Percentiles rank a stretch among this genome's conserved stretches.
phyloP scores from a whole-genome alignment of 2,888 invertebrate species.

The Dioctria rufipes region DNA sequence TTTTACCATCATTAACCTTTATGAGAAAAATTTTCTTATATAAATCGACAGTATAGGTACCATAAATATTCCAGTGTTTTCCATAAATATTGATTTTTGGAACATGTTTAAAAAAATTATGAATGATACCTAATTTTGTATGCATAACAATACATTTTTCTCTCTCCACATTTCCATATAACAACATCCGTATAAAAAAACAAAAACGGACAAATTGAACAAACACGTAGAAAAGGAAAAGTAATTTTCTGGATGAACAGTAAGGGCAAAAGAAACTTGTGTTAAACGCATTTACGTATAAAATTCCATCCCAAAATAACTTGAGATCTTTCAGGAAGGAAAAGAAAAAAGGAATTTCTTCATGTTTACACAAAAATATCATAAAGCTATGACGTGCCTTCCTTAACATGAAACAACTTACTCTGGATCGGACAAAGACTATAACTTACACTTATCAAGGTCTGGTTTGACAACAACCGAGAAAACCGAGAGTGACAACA shows the following conservation, averaged over 20 bases:
- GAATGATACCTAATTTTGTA: no score
- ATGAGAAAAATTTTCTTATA: no score
- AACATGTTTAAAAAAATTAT: no score
- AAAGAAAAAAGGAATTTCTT: not conserved
- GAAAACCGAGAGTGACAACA: slow-evolving; percentile 44
- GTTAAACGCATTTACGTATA: slow-evolving; percentile 1
- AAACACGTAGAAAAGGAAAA: not conserved
- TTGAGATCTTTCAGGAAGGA: not conserved
- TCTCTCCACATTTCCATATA: no score
- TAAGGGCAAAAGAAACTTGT: not conserved
- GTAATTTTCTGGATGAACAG: not conserved
- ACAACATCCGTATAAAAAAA: no score
- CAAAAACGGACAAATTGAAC: no score
- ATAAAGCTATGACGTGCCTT: slow-evolving; percentile 31
- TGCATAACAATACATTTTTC: no score
- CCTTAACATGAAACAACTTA: slow-evolving; percentile 10
- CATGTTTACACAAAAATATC: slow-evolving; percentile 31
- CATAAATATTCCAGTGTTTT: no score
- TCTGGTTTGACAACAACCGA: slow-evolving; percentile 21
- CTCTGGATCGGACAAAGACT: not conserved
- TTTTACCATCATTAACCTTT: no score
- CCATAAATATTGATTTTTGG: no score
- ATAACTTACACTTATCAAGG: slow-evolving; percentile 33
- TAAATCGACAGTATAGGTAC: no score
- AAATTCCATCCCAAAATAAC: slow-evolving; percentile 8